Base-by-base conservation (phyloP, 2,797 vertebrate genomes). In the Sebastes kiyomatsui region DNA sequence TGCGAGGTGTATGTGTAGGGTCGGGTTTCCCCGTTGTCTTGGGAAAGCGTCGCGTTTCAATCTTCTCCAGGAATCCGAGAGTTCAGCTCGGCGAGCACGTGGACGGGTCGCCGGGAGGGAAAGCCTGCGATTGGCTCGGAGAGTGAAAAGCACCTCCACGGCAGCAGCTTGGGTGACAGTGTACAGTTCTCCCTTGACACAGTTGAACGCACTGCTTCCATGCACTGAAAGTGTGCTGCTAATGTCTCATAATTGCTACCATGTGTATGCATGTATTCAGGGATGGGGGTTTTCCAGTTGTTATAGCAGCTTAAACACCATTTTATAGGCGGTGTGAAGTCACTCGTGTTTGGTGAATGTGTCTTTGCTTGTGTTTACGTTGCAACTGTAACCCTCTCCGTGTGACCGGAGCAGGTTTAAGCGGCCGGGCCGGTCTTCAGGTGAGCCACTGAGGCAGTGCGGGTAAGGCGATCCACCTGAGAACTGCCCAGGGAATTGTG, bases 401-500 rank as follows among this genome's bases (percentile, higher is more conserved):
- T 75, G 79, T 10, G 83, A 83, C 68, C 25, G 77, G 55, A 80
- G 84, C 79, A 85, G 88, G 87, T 88, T 76, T 25, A 74, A 80
- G 85, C 71, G 68, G 80, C 78, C 28, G 25, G 77, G 81, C 68
- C 54, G 72, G 76, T 89, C 82, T 68, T 90, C 82, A 86, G 90
- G 86, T 88, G 89, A 88, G 91, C 83, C 83, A 88, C 79, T 20
- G 61, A 79, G 84, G 87, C 85, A 83, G 80, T 59, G 28, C 77
- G 83, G 88, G 94, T 91, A 96, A 96, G 78, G 70, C 11, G 93
- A 96, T 95, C 94, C 90, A 95, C 90, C 93, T 94, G 95, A 94
- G 94, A 95, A 95, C 88, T 87, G 88, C 91, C 92, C 86, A 91
- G 94, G 94, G 96, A 94, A 93, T 94, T 92, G 91, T 84, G 80